Base-by-base conservation (phyloP, 1,140 invertebrate genomes). In the Dreissena polymorpha region DNA sequence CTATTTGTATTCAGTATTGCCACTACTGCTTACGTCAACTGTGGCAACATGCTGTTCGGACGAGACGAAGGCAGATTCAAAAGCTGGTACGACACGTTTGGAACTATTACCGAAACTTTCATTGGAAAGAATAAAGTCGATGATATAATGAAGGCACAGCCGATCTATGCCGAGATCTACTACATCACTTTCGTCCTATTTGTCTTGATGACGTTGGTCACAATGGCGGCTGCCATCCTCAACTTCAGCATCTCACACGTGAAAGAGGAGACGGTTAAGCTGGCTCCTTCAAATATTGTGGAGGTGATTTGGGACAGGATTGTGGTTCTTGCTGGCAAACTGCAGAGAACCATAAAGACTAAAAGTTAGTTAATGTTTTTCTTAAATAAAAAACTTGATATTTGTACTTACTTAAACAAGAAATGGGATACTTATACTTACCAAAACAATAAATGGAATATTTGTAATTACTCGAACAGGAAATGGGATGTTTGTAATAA, bases 171-270 rank as follows among this genome's bases (percentile, higher is more conserved):
- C 10, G 96, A 96, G n/a, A 94, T 96, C 29, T 97, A 95, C 90
- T 97, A 96, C 89, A 88, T 96, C 5, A 93, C 94, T 0, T 97
- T 95, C 84, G 95, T 96, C 23, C 95, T 97, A 89, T 94, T 96
- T 80, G 95, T 97, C 0, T 96, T 96, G 90, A 96, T 97, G 86
- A 95, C 96, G 63, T 89, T 97, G 27, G 90, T 96, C 93, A 96
- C 96, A 86, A 96, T 96, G 95, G 96, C 96, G 88, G 90, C 96
- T 85, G 96, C 96, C 57, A 97, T 97, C 78, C 96, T 97, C 70
- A 96, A 96, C 88, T 96, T 96, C 86, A 96, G 88, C 63, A 89
- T 89, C 39, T 73, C 82, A 25, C 65, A 86, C n/a, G 87, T 86
- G 10, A 76, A 65, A 25, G 50, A 71, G 5, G 73, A 86, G 68